Conservation (phyloP, 2,113 vertebrate species). For the Tachuris rubrigastra region DNA sequence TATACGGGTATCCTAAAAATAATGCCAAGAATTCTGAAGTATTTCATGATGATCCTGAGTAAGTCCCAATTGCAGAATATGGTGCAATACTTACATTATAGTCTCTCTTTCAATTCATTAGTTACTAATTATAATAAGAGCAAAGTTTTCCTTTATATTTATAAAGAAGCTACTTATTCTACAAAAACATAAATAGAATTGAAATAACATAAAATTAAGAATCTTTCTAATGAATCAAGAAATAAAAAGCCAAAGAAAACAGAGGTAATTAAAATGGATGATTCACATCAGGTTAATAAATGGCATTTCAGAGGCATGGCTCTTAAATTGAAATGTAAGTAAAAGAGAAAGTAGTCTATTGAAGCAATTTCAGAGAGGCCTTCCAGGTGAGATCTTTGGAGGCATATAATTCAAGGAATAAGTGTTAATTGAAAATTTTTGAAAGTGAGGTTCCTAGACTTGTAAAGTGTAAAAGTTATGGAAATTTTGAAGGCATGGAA, state of each 20-base stretch:
- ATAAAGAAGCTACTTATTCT: background rate
- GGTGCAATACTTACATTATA: rapidly evolving
- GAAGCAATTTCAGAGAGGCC: background rate
- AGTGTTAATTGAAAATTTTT: background rate
- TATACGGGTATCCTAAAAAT: background rate
- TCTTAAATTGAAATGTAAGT: background rate
- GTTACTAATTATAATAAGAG: background rate
- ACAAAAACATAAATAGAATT: background rate
- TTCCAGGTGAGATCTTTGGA: background rate
- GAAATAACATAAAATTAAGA: background rate
- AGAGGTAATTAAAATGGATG: background rate
- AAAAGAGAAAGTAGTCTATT: background rate
- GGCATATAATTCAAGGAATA: background rate
- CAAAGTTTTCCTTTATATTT: background rate
- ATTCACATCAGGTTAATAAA: background rate
- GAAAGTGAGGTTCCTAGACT: background rate
- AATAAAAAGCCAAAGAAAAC: background rate
- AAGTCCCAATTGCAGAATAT: background rate
- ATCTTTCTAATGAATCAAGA: background rate
- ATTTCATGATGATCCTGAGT: background rate
- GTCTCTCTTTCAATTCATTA: background rate
- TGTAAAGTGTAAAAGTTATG: background rate
- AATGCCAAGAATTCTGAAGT: background rate
- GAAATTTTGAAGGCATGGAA: background rate
- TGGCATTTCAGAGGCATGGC: background rate